phyloP scores from a whole-genome alignment of 2,113 vertebrate genomes.

The Zootoca vivipara region DNA sequence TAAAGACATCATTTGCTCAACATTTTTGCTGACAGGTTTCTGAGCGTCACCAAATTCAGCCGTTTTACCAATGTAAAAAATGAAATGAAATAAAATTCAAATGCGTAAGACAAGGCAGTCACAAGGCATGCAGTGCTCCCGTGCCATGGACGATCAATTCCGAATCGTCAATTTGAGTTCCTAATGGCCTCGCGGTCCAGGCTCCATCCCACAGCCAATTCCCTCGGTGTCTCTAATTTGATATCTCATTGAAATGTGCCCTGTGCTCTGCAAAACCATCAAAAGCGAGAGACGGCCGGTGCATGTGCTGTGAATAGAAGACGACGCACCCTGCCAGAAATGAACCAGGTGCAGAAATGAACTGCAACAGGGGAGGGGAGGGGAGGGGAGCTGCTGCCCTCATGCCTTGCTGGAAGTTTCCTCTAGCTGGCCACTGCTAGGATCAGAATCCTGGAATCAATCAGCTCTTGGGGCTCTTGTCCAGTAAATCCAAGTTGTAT shows the following conservation, averaged over 20 bases:
- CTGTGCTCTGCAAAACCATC: constrained; percentile 42
- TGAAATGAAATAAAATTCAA: constrained; percentile 34
- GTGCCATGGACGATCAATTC: constrained; percentile 54
- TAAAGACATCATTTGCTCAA: constrained; percentile 80
- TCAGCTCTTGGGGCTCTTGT: background rate
- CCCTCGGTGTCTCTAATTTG: constrained; percentile 60
- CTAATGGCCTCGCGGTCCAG: constrained; percentile 65
- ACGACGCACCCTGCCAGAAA: too few relatives aligned
- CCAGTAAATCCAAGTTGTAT: background rate
- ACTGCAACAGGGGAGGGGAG: too few relatives aligned
- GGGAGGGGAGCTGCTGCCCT: background rate
- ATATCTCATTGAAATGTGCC: constrained; percentile 21
- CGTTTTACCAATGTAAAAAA: constrained; percentile 48
- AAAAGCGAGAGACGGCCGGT: background rate
- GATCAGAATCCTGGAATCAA: too few relatives aligned
- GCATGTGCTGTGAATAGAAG: background rate
- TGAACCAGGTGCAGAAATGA: too few relatives aligned
- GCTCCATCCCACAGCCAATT: constrained; percentile 63
- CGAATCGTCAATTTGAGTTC: constrained; percentile 71
- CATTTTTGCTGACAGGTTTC: constrained; percentile 73
- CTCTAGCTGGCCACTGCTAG: background rate
- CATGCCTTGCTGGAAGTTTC: background rate
- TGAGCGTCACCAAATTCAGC: constrained; percentile 75
- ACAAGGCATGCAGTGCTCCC: constrained; percentile 69
- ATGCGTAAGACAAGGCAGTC: constrained; percentile 68